Evolutionary conservation across 2,113 vertebrate species (phyloP).

Genomic region (Brachypodius melanocephalos): DNA sequence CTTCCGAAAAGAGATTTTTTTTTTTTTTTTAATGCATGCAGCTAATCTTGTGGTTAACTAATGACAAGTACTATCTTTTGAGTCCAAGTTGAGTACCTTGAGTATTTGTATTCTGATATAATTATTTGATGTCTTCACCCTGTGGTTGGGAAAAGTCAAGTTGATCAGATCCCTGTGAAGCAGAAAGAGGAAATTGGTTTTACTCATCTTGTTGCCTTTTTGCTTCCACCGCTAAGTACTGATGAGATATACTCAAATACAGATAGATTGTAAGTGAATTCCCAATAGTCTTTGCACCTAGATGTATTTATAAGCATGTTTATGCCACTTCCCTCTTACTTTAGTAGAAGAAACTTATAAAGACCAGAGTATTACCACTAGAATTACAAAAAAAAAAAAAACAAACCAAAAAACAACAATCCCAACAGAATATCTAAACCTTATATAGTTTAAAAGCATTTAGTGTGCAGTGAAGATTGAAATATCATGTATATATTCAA

Average conservation of each 20-base stretch:
- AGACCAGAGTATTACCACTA: not conserved
- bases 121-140: not conserved
- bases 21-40: not conserved
- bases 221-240: not conserved
- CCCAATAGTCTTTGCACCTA: not conserved
- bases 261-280: not conserved
- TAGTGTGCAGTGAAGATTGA: not conserved
- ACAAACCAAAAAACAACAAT: not conserved
- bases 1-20: not conserved
- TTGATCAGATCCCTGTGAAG: not conserved
- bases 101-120: not conserved
- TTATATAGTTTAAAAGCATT: not conserved
- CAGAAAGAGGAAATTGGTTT: not conserved
- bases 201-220: not conserved
- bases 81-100: not conserved
- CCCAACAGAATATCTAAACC: not conserved
- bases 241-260: not conserved
- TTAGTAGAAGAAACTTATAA: not conserved
- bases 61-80: not conserved
- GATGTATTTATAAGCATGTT: not conserved
- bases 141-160: not conserved
- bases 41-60: not conserved
- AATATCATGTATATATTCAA: not conserved
- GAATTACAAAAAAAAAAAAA: rapidly evolving
- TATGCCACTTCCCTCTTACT: not conserved